Conservation (phyloP, 2,888 invertebrate species). For the Rutpela maculata region DNA sequence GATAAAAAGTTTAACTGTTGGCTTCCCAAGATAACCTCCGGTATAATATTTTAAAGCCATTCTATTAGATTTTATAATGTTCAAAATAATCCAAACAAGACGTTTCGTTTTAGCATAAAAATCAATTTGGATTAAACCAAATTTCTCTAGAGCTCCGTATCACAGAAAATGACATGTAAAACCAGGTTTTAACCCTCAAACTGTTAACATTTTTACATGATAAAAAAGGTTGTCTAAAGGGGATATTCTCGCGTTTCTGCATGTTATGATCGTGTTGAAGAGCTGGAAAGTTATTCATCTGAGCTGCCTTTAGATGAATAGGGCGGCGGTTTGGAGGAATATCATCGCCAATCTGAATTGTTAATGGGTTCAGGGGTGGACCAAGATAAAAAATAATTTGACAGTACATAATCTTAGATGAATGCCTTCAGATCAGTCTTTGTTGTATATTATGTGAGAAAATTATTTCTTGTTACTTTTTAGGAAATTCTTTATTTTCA, state of each 20-base stretch:
- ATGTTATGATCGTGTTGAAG: conserved; percentile 70
- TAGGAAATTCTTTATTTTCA: too few relatives aligned
- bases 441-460: conserved; percentile 11
- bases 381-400: conserved; percentile 56
- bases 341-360: conserved; percentile 72
- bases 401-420: conserved; percentile 41
- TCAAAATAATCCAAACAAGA: background rate
- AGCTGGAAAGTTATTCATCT: conserved; percentile 62
- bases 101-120: conserved; percentile 8
- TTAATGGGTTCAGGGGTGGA: conserved; percentile 68
- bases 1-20: too few relatives aligned
- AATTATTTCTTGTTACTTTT: background rate
- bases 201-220: conserved; percentile 71
- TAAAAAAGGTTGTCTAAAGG: conserved; percentile 69
- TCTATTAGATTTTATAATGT: too few relatives aligned
- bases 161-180: conserved; percentile 58
- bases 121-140: conserved; percentile 32
- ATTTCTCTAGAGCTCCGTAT: background rate
- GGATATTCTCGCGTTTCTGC: conserved; percentile 61
- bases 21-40: too few relatives aligned
- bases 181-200: conserved; percentile 59
- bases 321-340: conserved; percentile 45
- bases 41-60: too few relatives aligned
- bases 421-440: background rate
- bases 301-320: conserved; percentile 45